These are phyloP conservation scores for Oasisia sp. DNA, from an alignment of 2,888 invertebrate genomes.

Conservation along the genomic window DNA sequence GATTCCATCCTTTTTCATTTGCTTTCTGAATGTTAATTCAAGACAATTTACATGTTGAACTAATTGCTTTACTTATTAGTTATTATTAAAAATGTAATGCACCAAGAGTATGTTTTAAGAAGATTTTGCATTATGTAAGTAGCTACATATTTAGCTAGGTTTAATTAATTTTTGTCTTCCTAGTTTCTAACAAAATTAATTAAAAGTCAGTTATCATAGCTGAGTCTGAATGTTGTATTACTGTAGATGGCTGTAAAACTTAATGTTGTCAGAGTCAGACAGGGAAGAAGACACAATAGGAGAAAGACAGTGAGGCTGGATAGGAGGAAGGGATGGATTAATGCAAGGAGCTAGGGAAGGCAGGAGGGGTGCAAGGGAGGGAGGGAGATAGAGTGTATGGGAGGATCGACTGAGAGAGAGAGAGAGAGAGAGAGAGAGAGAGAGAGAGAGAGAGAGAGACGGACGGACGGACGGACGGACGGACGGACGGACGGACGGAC, in stretches of 20 bases:
- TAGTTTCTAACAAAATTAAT: background rate
- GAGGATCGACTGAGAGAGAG: background rate
- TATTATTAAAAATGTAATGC: too few species aligned
- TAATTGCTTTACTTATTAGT: too few species aligned
- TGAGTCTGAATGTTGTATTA: background rate
- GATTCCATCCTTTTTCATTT: too few species aligned
- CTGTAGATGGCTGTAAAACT: background rate
- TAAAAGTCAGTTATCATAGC: background rate
- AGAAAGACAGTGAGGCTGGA: too few species aligned
- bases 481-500: background rate
- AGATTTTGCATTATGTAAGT: too few species aligned
- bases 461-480: background rate
- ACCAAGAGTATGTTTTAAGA: too few species aligned
- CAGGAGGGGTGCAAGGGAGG: too few species aligned
- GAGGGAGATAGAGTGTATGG: too few species aligned
- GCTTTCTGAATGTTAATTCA: background rate
- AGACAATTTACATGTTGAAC: too few species aligned
- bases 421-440: background rate
- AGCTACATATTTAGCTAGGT: too few species aligned
- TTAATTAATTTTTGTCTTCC: background rate
- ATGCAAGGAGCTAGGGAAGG: too few species aligned
- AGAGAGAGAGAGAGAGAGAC: background rate
- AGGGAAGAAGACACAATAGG: background rate
- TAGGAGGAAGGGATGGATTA: too few species aligned
- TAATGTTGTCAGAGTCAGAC: background rate